Base-by-base conservation (phyloP, 2,113 vertebrate genomes). In the Echinops telfairi region DNA sequence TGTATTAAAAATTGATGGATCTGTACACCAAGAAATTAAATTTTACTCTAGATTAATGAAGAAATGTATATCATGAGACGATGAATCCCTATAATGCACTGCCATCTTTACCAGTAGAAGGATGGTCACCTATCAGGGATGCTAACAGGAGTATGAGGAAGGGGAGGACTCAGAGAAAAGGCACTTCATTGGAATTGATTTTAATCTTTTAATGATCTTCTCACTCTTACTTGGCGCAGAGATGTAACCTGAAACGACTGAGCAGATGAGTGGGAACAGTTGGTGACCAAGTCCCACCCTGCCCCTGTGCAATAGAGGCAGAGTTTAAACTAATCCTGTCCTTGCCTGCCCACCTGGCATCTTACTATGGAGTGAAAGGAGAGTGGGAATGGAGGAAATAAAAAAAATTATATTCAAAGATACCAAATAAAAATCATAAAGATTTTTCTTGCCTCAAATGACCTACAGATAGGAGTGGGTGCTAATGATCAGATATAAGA, bases 401-500 rank as follows among this genome's bases (percentile, higher is more conserved):
- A 33, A 89, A 47, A 75, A 62, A 91, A n/a, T 83, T 81, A 68
- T 75, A 82, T 87, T 91, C 78, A 57, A 70, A 89, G 83, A 77
- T 73, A 9, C 78, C 83, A 79, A 68, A 23, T 77, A 40, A 81
- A 88, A 86, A 36, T 43, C 23, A 70, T 53, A 66, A 78, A 85
- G 4, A 1, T 40, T 83, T n/a, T 53, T 4, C 4, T 31, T 29
- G 64, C 43, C 85, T 68, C n/a, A 85, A 89, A 85, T 84, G 73
- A 40, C 29, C 19, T 20, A 47, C 47, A 73, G 27, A 29, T 17
- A 23, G 40, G 68, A 62, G 40, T n/a, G 57, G 38, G 47, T 43
- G 47, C 25, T 6, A 31, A 5, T 60, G 58, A 60, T 25, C 40
- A 43, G 38, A 68, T 89, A 1, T 57, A 66, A 81, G 36, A 85